Percentiles rank a stretch among this genome's conserved stretches.
Conservation (phyloP, 2,888 invertebrate species). For the Tetragnatha montana region DNA sequence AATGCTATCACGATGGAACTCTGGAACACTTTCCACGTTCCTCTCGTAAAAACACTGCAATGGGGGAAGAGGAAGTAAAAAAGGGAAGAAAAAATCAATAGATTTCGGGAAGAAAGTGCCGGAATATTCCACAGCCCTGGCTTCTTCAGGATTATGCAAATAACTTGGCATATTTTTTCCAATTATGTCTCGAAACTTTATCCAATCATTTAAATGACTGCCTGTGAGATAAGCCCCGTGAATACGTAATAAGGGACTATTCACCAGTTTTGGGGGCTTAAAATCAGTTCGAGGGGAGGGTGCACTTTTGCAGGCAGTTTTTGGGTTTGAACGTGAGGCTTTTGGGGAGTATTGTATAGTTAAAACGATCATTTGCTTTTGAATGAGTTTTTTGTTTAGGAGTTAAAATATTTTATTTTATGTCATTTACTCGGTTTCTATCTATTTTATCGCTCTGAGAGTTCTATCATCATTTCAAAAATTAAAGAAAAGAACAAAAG, state of each 20-base stretch:
- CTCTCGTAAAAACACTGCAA: slow-evolving; percentile 65
- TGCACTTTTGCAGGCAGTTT: neutral
- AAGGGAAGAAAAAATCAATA: slow-evolving; percentile 48
- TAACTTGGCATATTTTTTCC: slow-evolving; percentile 70
- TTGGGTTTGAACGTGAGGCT: neutral
- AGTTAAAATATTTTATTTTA: too few relatives aligned
- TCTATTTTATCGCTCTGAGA: too few relatives aligned
- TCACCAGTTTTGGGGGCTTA: slow-evolving; percentile 63
- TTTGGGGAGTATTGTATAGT: too few relatives aligned
- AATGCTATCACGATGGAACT: slow-evolving; percentile 68
- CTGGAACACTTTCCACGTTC: slow-evolving; percentile 67
- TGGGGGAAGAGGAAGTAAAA: slow-evolving; percentile 27
- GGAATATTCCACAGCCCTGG: slow-evolving; percentile 58
- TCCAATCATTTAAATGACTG: slow-evolving; percentile 70
- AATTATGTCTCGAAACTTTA: slow-evolving; percentile 70
- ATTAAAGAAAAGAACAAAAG: too few relatives aligned
- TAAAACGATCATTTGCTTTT: too few relatives aligned
- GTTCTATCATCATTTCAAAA: too few relatives aligned
- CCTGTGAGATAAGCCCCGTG: slow-evolving; percentile 63
- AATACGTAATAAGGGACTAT: slow-evolving; percentile 69
- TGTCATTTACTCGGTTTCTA: too few relatives aligned
- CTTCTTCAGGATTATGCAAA: slow-evolving; percentile 68
- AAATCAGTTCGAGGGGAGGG: slow-evolving; percentile 47
- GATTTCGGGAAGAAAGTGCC: slow-evolving; percentile 56
- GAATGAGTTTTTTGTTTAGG: too few relatives aligned